Evolutionary conservation across 2,113 vertebrate genomes (phyloP).

Genomic region (Pipra filicauda): DNA sequence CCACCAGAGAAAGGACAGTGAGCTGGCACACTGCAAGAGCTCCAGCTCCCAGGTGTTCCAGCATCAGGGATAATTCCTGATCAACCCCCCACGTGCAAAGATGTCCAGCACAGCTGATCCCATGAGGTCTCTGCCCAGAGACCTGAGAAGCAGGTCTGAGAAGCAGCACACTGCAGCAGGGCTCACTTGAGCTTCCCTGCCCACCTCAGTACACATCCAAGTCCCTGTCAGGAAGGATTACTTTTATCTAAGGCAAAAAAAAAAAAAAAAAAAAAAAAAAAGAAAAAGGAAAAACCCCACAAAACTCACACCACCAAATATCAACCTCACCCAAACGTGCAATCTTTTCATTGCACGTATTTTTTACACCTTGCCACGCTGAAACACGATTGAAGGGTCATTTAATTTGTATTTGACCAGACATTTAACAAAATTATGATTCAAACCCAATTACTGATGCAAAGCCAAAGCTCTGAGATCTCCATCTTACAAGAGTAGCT

Average conservation of each 20-base stretch:
- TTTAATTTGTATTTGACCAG: conserved; percentile 6
- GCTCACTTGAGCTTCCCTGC: background rate
- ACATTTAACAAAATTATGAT: background rate
- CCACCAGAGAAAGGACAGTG: background rate
- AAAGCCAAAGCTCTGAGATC: background rate
- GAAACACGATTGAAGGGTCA: background rate
- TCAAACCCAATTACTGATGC: background rate
- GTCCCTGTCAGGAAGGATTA: background rate
- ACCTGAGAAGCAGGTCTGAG: background rate
- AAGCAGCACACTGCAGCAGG: background rate
- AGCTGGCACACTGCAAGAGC: background rate
- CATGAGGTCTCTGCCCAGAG: fast-evolving
- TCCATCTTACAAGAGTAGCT: background rate
- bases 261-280: too few relatives aligned
- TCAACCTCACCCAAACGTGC: background rate
- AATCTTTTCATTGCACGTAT: fast-evolving
- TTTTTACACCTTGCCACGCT: background rate
- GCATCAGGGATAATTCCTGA: background rate
- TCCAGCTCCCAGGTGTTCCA: background rate
- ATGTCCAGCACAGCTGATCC: background rate
- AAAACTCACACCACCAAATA: background rate
- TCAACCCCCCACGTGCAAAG: fast-evolving
- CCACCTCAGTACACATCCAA: background rate
- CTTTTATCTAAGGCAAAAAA: background rate
- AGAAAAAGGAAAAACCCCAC: background rate